Percentiles rank a stretch among this genome's conserved stretches.
phyloP scores from a whole-genome alignment of 2,888 invertebrate genomes.

The Chymomyza procnemis region DNA sequence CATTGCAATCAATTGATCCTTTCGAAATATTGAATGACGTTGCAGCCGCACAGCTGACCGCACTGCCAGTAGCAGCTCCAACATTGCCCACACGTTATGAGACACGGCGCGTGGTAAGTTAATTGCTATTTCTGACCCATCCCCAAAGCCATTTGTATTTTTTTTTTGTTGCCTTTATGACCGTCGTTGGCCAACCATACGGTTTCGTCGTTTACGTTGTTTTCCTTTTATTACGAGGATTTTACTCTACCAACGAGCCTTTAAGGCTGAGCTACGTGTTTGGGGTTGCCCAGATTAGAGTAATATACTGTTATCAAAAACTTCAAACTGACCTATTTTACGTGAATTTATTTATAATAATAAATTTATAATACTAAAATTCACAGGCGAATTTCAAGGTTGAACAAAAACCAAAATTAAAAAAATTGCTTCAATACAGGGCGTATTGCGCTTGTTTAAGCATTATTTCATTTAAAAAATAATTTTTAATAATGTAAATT shows the following conservation, averaged over 20 bases:
- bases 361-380: too few species aligned
- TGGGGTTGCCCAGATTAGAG: too few species aligned
- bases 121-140: slow-evolving; percentile 20
- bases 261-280: slow-evolving; percentile 8
- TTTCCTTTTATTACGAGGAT: slow-evolving; percentile 21
- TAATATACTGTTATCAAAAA: too few species aligned
- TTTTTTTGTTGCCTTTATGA: background rate
- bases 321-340: too few species aligned
- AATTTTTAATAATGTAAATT: too few species aligned
- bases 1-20: slow-evolving; percentile 48
- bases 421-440: too few species aligned
- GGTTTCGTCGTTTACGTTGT: slow-evolving; percentile 17
- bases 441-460: too few species aligned
- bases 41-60: slow-evolving; percentile 11
- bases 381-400: too few species aligned
- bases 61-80: slow-evolving; percentile 20
- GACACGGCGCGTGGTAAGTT: slow-evolving; percentile 66
- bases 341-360: too few species aligned
- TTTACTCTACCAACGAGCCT: background rate
- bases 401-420: too few species aligned
- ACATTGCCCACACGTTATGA: slow-evolving; percentile 41
- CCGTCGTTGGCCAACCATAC: background rate
- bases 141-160: background rate
- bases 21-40: slow-evolving; percentile 53
- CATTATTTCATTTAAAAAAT: too few species aligned